Conservation (phyloP, 2,888 invertebrate genomes). For the Eudemis profundana region DNA sequence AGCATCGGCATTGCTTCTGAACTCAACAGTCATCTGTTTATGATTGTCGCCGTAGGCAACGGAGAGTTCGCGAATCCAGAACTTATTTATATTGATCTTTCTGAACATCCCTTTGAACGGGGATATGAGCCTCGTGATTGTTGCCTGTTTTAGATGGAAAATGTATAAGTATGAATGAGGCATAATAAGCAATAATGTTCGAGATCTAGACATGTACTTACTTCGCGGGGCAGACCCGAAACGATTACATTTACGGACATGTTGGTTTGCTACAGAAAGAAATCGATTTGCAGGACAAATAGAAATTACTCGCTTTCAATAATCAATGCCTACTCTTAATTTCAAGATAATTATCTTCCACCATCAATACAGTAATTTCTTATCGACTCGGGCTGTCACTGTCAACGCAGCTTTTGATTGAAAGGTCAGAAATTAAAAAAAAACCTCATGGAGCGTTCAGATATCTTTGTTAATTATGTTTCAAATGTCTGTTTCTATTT, state of each 20-base stretch:
- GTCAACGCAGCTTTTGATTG: too few relatives aligned
- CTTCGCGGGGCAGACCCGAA: constrained; percentile 24
- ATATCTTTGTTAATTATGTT: too few relatives aligned
- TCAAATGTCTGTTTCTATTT: too few relatives aligned
- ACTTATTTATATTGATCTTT: constrained; percentile 20
- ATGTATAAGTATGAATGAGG: not conserved
- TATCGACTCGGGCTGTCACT: too few relatives aligned
- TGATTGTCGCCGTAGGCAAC: not conserved
- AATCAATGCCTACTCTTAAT: too few relatives aligned
- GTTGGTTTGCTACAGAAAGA: not conserved
- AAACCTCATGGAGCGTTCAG: too few relatives aligned
- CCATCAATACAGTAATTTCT: too few relatives aligned
- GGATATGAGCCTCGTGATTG: not conserved
- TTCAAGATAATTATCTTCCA: too few relatives aligned
- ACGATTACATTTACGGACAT: constrained; percentile 21
- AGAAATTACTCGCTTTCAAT: too few relatives aligned
- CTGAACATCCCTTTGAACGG: constrained; percentile 14
- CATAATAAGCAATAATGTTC: not conserved
- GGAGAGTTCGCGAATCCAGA: constrained; percentile 14
- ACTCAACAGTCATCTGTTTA: constrained; percentile 23
- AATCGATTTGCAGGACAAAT: too few relatives aligned
- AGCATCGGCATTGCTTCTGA: not conserved
- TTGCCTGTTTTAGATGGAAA: not conserved
- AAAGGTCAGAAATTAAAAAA: too few relatives aligned
- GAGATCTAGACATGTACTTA: constrained; percentile 14